Conservation (phyloP, 2,888 invertebrate species). For the Halictus ligatus region DNA sequence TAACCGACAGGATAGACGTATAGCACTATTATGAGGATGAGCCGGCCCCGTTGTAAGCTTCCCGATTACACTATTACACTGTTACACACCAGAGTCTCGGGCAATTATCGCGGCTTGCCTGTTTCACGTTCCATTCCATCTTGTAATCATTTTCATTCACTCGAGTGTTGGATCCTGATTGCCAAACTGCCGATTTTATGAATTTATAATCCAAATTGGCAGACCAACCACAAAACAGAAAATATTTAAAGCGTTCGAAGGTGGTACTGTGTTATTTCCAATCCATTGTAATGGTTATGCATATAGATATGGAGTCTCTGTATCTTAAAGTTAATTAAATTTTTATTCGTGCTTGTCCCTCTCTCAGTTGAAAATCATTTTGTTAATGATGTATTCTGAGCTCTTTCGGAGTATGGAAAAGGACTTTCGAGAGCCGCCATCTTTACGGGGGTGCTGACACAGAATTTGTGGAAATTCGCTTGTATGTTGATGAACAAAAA, state of each 20-base stretch:
- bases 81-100: slow-evolving; percentile 1
- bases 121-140: neutral
- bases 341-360: too few relatives aligned
- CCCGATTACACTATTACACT: slow-evolving; percentile 34
- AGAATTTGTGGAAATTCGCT: too few relatives aligned
- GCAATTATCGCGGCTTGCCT: slow-evolving; percentile 34
- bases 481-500: too few relatives aligned
- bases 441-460: too few relatives aligned
- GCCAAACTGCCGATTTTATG: neutral
- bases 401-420: too few relatives aligned
- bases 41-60: slow-evolving; percentile 22
- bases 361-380: too few relatives aligned
- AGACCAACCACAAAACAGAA: neutral
- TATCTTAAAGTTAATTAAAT: too few relatives aligned
- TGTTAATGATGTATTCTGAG: neutral
- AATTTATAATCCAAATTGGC: neutral
- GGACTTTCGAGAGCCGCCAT: too few relatives aligned
- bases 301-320: too few relatives aligned
- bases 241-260: neutral
- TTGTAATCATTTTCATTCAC: neutral
- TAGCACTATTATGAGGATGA: slow-evolving; percentile 54
- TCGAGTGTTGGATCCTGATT: neutral
- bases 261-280: neutral
- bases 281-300: too few relatives aligned
- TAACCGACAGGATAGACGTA: slow-evolving; percentile 49